Conservation (phyloP, 2,797 vertebrate genomes). For the Vespertilio murinus region DNA sequence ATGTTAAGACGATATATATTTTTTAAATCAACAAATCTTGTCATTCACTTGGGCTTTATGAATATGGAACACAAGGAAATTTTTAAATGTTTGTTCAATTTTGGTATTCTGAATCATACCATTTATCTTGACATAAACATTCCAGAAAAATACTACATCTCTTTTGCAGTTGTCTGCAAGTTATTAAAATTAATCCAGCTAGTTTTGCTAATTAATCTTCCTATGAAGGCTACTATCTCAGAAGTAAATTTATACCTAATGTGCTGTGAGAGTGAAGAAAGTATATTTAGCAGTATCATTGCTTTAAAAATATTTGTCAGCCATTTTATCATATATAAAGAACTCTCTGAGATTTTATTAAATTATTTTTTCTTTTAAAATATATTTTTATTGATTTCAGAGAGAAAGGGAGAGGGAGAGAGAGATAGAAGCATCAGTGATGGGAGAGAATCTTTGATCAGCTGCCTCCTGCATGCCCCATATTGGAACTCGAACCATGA, state of each 20-base stretch:
- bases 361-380: conserved; percentile 1
- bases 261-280: conserved; percentile 6
- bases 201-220: conserved; percentile 38
- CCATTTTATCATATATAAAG: background rate
- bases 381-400: background rate
- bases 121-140: conserved; percentile 55
- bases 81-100: conserved; percentile 4
- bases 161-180: background rate
- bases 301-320: background rate
- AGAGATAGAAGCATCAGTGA: background rate
- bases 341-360: background rate
- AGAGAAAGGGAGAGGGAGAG: background rate
- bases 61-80: background rate
- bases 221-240: conserved; percentile 15
- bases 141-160: background rate
- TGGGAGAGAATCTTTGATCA: too few relatives aligned
- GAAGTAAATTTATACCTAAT: background rate
- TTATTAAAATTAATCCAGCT: conserved; percentile 27
- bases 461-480: too few relatives aligned
- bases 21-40: conserved; percentile 49
- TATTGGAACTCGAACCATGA: too few relatives aligned
- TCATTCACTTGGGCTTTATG: conserved; percentile 19
- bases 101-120: background rate
- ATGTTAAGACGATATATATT: background rate
- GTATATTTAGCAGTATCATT: conserved; percentile 20